Base-by-base conservation (phyloP, 2,888 invertebrate species). In the Drosophila setosimentum region DNA sequence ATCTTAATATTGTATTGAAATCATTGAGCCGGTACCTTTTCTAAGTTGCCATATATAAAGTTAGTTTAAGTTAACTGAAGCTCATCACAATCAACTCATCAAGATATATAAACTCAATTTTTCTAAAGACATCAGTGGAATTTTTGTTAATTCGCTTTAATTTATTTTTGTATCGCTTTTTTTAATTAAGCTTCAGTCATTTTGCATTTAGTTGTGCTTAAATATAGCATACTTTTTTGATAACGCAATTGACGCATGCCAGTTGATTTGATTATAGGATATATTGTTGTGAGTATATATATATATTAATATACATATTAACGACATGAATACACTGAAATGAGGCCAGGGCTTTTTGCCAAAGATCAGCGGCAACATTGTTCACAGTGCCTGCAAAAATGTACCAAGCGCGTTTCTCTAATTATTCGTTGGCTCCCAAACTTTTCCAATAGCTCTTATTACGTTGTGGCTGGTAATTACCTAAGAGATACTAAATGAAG, bases 171-270 rank as follows among this genome's bases (percentile, higher is more conserved):
- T 29, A 24, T 48, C 48, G 16, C 3, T 21, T 3, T 13, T 10
- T 13, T 57, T 40, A 4, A 27, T 24, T 2, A 27, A 35, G 37
- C 11, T 30, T n/a, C 5, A 50, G 24, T 18, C 29, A 6, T 40
- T 55, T n/a, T 5, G 3, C 2, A 29, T 55, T 40, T 30, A 30
- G n/a, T 32, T 30, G 29, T 35, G 29, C 21, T 30, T 13, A 24
- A 37, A 13, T 59, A 68, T 78, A 78, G 78, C 78, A 78, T 78
- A 78, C 78, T 78, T 78, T 71, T 78, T 3, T 49, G 78, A 61
- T 65, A 62, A 53, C 21, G 18, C 35, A 48, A 24, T 21, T 58
- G 3, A 21, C 24, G 3, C 13, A 6, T 2, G 29, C 1, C 7
- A 4, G 1, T 11, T 11, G 27, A 10, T 2, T 42, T n/a, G n/a